These are phyloP conservation scores for Dolichopus griseipennis DNA, from an alignment of 2,888 invertebrate species.

Conservation along the genomic window DNA sequence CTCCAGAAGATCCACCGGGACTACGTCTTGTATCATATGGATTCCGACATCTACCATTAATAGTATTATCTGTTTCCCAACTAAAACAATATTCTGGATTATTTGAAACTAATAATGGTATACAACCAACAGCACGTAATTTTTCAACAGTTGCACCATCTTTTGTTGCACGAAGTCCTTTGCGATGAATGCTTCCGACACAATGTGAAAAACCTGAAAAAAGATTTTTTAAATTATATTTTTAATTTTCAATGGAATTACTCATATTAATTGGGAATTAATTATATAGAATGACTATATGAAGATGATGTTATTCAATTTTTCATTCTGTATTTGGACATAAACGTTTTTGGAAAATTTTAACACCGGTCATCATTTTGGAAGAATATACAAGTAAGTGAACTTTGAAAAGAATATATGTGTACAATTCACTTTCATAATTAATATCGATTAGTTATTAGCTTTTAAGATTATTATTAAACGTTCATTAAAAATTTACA, in stretches of 20 bases:
- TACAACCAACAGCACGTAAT: slow-evolving; percentile 62
- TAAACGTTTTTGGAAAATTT: neutral
- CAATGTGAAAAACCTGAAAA: slow-evolving; percentile 57
- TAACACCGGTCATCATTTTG: neutral
- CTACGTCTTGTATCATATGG: slow-evolving; percentile 69
- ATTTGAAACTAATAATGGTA: slow-evolving; percentile 73
- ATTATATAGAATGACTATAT: no score
- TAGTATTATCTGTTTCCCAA: slow-evolving; percentile 73
- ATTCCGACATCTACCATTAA: slow-evolving; percentile 71
- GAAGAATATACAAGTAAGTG: no score
- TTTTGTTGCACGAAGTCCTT: slow-evolving; percentile 45
- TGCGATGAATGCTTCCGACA: slow-evolving; percentile 53
- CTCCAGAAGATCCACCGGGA: slow-evolving; percentile 83
- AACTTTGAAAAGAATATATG: no score
- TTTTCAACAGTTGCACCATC: slow-evolving; percentile 61
- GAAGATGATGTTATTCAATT: no score
- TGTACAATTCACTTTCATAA: no score
- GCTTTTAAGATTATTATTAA: no score
- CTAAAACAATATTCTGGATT: slow-evolving; percentile 83
- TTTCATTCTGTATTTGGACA: neutral
- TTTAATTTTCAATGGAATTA: neutral
- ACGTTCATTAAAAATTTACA: no score
- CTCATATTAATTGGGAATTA: no score
- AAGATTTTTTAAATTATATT: neutral
- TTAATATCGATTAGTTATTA: no score